These are phyloP conservation scores for Euphydryas editha DNA, from an alignment of 2,888 invertebrate species.

Conservation along the genomic window DNA sequence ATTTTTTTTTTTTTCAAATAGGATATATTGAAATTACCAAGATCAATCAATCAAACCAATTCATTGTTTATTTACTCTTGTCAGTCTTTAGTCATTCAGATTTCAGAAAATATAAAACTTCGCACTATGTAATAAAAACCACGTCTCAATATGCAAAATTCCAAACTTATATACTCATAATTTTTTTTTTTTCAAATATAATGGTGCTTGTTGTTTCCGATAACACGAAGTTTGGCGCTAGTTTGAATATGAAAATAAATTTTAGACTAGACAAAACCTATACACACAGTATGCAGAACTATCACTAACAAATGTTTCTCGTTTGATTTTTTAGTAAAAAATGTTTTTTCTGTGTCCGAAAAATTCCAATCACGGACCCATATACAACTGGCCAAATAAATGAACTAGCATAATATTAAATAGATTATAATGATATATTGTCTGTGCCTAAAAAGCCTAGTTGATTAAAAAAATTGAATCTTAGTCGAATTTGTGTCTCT, in stretches of 20 bases:
- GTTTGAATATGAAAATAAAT: constrained; percentile 13
- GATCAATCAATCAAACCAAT: too few relatives aligned
- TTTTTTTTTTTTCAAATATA: constrained; percentile 17
- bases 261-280: neutral
- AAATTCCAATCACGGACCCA: neutral
- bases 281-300: constrained; percentile 15
- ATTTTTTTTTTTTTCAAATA: too few relatives aligned
- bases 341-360: constrained; percentile 10
- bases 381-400: constrained; percentile 4
- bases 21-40: too few relatives aligned
- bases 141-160: neutral
- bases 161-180: too few relatives aligned
- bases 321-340: constrained; percentile 13
- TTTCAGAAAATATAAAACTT: too few relatives aligned
- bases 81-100: too few relatives aligned
- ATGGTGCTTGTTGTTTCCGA: constrained; percentile 11
- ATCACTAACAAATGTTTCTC: constrained; percentile 13
- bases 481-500: neutral
- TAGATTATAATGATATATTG: too few relatives aligned
- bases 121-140: too few relatives aligned
- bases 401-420: neutral
- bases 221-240: constrained; percentile 13
- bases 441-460: too few relatives aligned
- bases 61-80: too few relatives aligned
- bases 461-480: neutral